Evolutionary conservation across 2,113 vertebrate genomes (phyloP), one percentile per base, ranked within the genome.

Genomic region (Speoplatyrhinus poulsoni): DNA sequence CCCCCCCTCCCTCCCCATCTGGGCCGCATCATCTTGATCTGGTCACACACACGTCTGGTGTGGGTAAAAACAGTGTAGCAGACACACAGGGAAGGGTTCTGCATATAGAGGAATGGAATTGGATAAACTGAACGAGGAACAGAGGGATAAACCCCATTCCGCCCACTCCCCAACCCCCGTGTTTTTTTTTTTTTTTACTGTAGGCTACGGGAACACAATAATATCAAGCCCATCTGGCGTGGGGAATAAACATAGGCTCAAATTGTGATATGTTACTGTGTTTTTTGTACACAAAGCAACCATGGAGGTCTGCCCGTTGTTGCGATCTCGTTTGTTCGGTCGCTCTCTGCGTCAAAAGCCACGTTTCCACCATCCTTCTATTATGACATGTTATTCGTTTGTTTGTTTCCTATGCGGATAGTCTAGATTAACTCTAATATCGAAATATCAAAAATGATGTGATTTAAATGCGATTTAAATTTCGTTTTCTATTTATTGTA

Each of bases 281-380:
- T 49, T 11, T 7, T 50, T 9, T 49, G 11, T 4, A 13, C 36
- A 32, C 1, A 17, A 5, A 17, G 17, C 32, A 2, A 54, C 62
- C 41, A n/a, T 3, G 46, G 50, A 58, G 60, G 55, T 76, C 72
- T 77, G 72, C 15, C 82, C 69, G 83, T 87, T 88, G 86, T 88
- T 88, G 80, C 62, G 66, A 36, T 75, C 76, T 66, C 72, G 54
- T 84, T 81, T 65, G 66, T 74, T 76, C 67, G 59, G 26, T 69
- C 41, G 60, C 65, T 79, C 80, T 80, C 85, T 88, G 88, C 86
- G 85, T 85, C 85, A 87, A 82, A 83, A 59, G 1, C 75, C 46
- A 19, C 76, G 65, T 61, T 8, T 66, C 75, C 47, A 61, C 60
- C 73, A 41, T 63, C 62, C 47, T 36, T 15, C 32, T 41, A 19